Percentiles rank a stretch among this genome's conserved stretches.
phyloP scores from a whole-genome alignment of 2,113 vertebrate species.

The Planiliza haematocheilus region DNA sequence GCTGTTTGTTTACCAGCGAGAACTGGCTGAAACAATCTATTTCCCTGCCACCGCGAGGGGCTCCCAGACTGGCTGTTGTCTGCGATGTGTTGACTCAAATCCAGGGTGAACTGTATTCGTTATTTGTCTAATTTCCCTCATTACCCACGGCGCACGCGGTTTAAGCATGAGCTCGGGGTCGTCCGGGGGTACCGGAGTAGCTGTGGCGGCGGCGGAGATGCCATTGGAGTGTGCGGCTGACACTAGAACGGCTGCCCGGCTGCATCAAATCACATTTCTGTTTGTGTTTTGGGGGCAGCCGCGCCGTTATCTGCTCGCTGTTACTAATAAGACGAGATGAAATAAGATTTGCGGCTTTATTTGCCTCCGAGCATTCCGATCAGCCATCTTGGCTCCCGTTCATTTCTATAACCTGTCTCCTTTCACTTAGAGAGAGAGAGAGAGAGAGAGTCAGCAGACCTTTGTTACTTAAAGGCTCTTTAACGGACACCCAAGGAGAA shows the following conservation, averaged over 20 bases:
- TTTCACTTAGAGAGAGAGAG: constrained; percentile 34
- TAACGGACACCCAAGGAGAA: constrained; percentile 35
- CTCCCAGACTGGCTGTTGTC: constrained; percentile 43
- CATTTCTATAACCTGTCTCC: constrained; percentile 46
- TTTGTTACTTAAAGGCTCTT: constrained; percentile 58
- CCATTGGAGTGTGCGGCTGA: constrained; percentile 46
- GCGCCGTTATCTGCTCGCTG: constrained; percentile 25
- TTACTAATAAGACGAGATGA: constrained; percentile 64
- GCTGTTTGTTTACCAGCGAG: constrained; percentile 59
- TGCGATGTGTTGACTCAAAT: constrained; percentile 64
- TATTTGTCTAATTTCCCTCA: constrained; percentile 65
- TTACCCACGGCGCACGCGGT: constrained; percentile 49
- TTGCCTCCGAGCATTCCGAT: constrained; percentile 59
- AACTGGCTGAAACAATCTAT: constrained; percentile 56
- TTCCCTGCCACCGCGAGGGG: constrained; percentile 38
- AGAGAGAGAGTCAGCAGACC: constrained; percentile 8
- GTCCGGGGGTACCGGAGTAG: constrained; percentile 3
- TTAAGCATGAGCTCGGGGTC: constrained; percentile 19
- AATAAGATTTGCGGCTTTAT: constrained; percentile 62
- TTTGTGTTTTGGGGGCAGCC: constrained; percentile 42
- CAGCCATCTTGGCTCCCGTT: constrained; percentile 45
- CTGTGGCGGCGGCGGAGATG: constrained; percentile 36
- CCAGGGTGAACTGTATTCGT: constrained; percentile 49
- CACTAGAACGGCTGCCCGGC: constrained; percentile 45
- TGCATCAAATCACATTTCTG: constrained; percentile 60